phyloP scores from a whole-genome alignment of 2,113 vertebrate species.

The Aegotheles bennettii region DNA sequence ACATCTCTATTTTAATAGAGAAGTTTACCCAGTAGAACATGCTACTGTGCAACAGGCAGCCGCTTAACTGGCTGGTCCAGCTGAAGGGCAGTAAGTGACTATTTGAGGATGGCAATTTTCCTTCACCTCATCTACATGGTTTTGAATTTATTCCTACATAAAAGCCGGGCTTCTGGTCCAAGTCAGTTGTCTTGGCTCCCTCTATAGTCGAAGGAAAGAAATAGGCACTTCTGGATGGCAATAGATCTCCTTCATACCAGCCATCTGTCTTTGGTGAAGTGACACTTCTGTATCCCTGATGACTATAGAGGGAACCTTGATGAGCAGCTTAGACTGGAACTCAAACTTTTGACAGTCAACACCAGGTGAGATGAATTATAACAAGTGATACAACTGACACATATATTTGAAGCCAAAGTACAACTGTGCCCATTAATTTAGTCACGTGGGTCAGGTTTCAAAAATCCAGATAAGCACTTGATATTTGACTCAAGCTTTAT shows the following conservation, averaged over 20 bases:
- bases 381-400: background rate
- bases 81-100: background rate
- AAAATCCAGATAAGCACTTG: conserved; percentile 17
- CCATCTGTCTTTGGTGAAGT: background rate
- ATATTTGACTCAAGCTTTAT: conserved; percentile 17
- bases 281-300: rapidly evolving
- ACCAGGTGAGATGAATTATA: background rate
- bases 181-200: background rate
- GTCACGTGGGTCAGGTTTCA: background rate
- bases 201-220: conserved; percentile 1
- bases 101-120: background rate
- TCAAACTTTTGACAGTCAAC: background rate
- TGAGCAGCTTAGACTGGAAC: background rate
- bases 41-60: background rate
- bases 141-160: background rate
- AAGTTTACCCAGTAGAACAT: background rate
- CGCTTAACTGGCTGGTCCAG: background rate
- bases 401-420: background rate
- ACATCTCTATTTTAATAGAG: background rate
- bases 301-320: background rate
- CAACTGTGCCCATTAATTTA: background rate
- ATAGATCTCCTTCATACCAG: background rate
- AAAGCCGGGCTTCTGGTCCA: background rate
- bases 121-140: background rate
- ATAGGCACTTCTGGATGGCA: background rate